These are phyloP conservation scores for Myiothlypis coronata DNA, from an alignment of 2,797 vertebrate genomes.

Conservation along the genomic window DNA sequence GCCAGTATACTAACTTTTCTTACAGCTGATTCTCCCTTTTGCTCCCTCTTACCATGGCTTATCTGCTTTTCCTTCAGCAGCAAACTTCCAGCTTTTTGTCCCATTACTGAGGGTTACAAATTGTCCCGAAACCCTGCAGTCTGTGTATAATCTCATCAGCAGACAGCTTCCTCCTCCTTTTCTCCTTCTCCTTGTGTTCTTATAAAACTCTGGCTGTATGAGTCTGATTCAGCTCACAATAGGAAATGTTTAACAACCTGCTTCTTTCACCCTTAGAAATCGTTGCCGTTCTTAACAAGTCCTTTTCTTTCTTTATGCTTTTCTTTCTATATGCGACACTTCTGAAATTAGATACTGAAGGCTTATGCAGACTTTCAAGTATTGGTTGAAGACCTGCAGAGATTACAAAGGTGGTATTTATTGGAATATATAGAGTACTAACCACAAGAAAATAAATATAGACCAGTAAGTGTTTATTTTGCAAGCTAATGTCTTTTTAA, in stretches of 20 bases:
- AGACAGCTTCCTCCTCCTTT: background rate
- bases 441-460: constrained; percentile 16
- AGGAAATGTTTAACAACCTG: constrained; percentile 24
- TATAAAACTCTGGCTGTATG: background rate
- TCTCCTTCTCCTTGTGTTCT: background rate
- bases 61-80: background rate
- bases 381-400: background rate
- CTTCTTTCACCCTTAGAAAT: background rate
- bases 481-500: background rate
- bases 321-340: background rate
- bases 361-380: background rate
- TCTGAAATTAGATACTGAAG: background rate
- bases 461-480: background rate
- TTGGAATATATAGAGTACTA: background rate
- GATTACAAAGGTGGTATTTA: background rate
- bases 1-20: background rate
- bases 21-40: background rate
- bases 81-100: background rate
- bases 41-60: background rate
- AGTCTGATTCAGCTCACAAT: background rate
- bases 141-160: background rate
- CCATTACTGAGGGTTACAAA: background rate
- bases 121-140: background rate
- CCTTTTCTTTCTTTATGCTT: constrained; percentile 12
- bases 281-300: background rate